These are phyloP conservation scores for Ornithorhynchus anatinus DNA, from an alignment of 2,113 vertebrate species.

Conservation along the genomic window DNA sequence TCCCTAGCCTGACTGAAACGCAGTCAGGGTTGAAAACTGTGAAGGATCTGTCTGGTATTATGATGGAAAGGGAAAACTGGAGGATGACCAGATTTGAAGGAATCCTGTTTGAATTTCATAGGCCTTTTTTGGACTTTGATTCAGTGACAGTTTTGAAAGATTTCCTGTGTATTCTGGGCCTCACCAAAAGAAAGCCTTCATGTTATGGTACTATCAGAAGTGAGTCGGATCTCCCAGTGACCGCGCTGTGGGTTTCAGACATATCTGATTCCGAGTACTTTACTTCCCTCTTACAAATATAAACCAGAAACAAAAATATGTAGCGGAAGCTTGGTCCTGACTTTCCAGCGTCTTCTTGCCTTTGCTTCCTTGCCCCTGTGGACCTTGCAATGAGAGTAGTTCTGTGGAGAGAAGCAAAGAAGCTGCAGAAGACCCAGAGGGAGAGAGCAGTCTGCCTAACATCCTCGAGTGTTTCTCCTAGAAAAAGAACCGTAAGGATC, in stretches of 20 bases:
- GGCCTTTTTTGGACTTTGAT: too few relatives aligned
- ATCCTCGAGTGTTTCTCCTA: too few relatives aligned
- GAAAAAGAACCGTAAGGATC: too few relatives aligned
- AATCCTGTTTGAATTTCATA: too few relatives aligned
- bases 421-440: too few relatives aligned
- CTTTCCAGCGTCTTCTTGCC: neutral
- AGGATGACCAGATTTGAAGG: too few relatives aligned
- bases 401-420: too few relatives aligned
- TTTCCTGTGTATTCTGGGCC: neutral
- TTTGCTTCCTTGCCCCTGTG: neutral
- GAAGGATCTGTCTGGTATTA: neutral
- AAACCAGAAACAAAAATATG: conserved; percentile 21
- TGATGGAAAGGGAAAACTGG: neutral
- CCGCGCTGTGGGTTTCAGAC: neutral
- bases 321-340: neutral
- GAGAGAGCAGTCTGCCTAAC: too few relatives aligned
- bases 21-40: too few relatives aligned
- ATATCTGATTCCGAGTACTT: neutral
- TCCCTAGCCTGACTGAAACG: too few relatives aligned
- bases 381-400: too few relatives aligned
- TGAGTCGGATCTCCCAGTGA: neutral
- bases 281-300: conserved; percentile 19
- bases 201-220: neutral
- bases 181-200: conserved; percentile 27
- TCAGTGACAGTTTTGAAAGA: neutral